Conservation (phyloP, 2,888 invertebrate species). For the Andricus quercusramuli region DNA sequence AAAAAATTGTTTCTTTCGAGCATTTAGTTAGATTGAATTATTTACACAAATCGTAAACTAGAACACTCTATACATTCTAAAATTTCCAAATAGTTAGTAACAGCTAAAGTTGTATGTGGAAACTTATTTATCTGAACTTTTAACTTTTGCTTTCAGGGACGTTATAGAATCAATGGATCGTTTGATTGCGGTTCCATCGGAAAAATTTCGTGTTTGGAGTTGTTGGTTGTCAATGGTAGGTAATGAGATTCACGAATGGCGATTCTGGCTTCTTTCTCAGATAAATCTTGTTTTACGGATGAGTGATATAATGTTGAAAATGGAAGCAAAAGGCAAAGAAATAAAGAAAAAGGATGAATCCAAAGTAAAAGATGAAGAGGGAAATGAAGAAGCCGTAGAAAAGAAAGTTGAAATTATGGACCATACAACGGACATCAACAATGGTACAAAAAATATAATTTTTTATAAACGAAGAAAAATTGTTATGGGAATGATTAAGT, state of each 20-base stretch:
- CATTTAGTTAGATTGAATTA: not conserved
- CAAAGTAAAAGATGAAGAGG: not conserved
- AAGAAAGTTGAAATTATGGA: not conserved
- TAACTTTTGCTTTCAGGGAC: constrained; percentile 48
- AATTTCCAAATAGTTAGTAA: no score
- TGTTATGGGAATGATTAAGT: no score
- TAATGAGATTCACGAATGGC: constrained; percentile 67
- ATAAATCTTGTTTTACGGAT: constrained; percentile 63
- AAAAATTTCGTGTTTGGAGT: constrained; percentile 68
- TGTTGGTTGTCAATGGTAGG: constrained; percentile 67
- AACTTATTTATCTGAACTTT: not conserved
- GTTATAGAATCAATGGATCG: constrained; percentile 53
- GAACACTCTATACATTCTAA: no score
- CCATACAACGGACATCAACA: not conserved
- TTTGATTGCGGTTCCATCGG: constrained; percentile 63
- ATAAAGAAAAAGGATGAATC: not conserved
- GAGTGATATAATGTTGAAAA: constrained; percentile 55
- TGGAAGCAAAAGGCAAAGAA: constrained; percentile 35
- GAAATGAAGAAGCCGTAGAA: not conserved
- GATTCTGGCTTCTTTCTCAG: constrained; percentile 66
- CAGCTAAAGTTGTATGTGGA: no score
- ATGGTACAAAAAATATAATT: not conserved
- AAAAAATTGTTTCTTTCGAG: not conserved
- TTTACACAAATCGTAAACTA: not conserved
- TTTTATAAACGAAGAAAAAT: no score